These are phyloP conservation scores for Nematopogon swammerdamellus DNA, from an alignment of 2,888 invertebrate genomes.

Conservation along the genomic window DNA sequence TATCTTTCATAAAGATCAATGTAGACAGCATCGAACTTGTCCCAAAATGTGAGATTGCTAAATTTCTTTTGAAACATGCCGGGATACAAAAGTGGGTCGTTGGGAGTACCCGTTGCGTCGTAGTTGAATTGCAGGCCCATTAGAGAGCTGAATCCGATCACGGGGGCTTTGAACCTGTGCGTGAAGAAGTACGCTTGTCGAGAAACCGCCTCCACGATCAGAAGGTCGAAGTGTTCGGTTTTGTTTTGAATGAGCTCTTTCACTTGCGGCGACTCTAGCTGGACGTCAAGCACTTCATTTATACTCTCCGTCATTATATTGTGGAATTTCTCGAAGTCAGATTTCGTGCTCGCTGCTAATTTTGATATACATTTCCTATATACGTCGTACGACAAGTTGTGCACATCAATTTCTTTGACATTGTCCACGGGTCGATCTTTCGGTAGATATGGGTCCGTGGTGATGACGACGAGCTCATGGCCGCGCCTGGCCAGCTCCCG, in stretches of 20 bases:
- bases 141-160: constrained; percentile 2
- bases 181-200: constrained; percentile 3
- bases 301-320: neutral
- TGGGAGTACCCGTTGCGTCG: neutral
- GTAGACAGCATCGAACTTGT: neutral
- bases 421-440: neutral
- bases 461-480: constrained; percentile 8
- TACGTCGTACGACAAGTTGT: neutral
- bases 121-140: neutral
- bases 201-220: constrained; percentile 6
- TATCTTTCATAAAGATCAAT: neutral
- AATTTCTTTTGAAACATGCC: neutral
- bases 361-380: too few relatives aligned
- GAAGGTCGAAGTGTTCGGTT: constrained; percentile 1
- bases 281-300: neutral
- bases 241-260: neutral
- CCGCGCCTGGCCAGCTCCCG: constrained; percentile 6
- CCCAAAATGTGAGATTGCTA: neutral
- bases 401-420: neutral
- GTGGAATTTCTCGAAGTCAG: neutral
- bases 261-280: neutral
- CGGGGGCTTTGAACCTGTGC: constrained; percentile 6
- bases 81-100: neutral
- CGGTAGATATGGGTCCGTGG: constrained; percentile 6
- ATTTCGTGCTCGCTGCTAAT: neutral